Percentiles rank a stretch among this genome's conserved stretches.
Evolutionary conservation across 2,888 invertebrate genomes (phyloP).

Genomic region (Archaeoteleia sp.): DNA sequence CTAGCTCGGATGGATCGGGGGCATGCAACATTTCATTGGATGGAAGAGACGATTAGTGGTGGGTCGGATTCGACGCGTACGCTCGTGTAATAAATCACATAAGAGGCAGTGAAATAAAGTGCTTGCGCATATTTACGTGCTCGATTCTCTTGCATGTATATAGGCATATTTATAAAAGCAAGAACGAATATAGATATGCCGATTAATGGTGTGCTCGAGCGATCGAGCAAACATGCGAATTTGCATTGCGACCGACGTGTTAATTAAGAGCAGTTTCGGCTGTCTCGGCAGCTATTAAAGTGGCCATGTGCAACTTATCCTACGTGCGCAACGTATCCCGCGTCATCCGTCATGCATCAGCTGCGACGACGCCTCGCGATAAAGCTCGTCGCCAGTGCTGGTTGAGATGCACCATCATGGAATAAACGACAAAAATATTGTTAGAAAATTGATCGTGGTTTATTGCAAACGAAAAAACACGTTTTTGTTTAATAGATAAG

Average conservation of each 20-base stretch:
- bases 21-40: conserved; percentile 4
- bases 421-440: no score
- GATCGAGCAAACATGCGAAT: conserved; percentile 27
- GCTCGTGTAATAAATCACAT: conserved; percentile 4
- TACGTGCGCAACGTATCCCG: no score
- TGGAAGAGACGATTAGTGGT: conserved; percentile 3
- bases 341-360: no score
- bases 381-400: no score
- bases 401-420: no score
- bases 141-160: conserved; percentile 8
- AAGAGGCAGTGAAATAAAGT: conserved; percentile 11
- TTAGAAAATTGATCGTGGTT: no score
- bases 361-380: no score
- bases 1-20: background rate
- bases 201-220: conserved; percentile 18
- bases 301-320: conserved; percentile 23
- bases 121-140: conserved; percentile 9
- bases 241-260: conserved; percentile 42
- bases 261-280: conserved; percentile 42
- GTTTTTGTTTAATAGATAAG: no score
- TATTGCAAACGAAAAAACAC: no score
- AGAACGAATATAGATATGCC: conserved; percentile 33
- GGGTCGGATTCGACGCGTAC: conserved; percentile 14
- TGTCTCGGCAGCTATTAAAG: conserved; percentile 42
- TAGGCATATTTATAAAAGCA: no score